Evolutionary conservation across 2,888 invertebrate genomes (phyloP), one percentile per base, ranked within the genome.

Genomic region (Dicycla oo): DNA sequence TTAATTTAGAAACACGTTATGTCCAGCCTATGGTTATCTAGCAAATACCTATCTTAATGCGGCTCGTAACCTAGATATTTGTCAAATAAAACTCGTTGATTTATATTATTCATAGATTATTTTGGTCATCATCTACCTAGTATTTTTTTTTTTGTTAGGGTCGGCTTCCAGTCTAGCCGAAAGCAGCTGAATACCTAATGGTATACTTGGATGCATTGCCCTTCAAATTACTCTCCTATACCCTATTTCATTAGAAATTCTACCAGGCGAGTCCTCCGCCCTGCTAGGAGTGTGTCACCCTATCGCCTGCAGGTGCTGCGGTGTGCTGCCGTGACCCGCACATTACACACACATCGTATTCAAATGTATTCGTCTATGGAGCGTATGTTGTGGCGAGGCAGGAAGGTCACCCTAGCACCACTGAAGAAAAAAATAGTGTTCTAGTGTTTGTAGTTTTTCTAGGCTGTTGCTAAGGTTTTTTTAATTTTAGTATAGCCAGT

Each of bases 241-340:
- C n/a, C 6, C 1, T 6, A 6, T 61, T 40, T 15, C 1, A 65
- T 1, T 13, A 60, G 3, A 23, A 5, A 62, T 20, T 38, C 30
- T 30, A 1, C 1, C 26, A 49, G 43, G 56, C 75, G 47, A 30
- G 64, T 75, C 54, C 47, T 2, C 11, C 11, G n/a, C 23, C n/a
- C n/a, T n/a, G n/a, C n/a, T n/a, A n/a, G n/a, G n/a, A n/a, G 26
- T 43, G 30, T 60, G 77, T 77, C 74, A 69, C 75, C 67, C 70
- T 58, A 53, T 8, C 3, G 38, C 11, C n/a, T 71, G 80, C 86
- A 86, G 87, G 87, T 86, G 87, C 43, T 74, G 0, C 40, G n/a
- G 10, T 71, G 86, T 67, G 69, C 86, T 80, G 73, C 87, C 86
- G 64, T 86, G 86, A 87, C 80, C 87, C 68, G 71, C 18, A 53